Evolutionary conservation across 2,888 invertebrate genomes (phyloP).

Genomic region (Netelia virgata): DNA sequence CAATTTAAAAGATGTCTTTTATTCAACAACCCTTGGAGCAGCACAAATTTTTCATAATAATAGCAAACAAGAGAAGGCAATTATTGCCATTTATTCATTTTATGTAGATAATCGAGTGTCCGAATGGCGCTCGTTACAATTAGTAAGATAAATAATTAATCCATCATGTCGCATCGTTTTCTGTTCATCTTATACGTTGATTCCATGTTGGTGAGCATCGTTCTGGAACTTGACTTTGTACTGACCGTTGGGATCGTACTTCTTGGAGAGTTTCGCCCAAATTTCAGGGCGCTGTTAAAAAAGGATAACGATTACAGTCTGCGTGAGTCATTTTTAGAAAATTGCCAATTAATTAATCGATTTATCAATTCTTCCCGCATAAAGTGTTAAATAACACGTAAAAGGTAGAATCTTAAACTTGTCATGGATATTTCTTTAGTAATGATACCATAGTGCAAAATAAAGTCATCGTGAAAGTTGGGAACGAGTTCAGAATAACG

Average conservation of each 20-base stretch:
- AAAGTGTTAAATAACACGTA: too few relatives aligned
- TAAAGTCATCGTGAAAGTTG: conserved; percentile 57
- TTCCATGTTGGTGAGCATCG: conserved; percentile 83
- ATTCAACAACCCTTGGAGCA: conserved; percentile 45
- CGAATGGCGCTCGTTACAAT: neutral
- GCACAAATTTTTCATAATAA: conserved; percentile 2
- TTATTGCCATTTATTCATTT: neutral
- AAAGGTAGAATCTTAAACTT: neutral
- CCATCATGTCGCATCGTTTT: neutral
- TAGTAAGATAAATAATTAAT: conserved; percentile 5
- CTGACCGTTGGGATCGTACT: conserved; percentile 89
- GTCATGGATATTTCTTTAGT: conserved; percentile 6
- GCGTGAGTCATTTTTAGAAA: neutral
- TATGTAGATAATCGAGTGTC: too few relatives aligned
- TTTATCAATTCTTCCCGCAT: too few relatives aligned
- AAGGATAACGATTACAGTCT: conserved; percentile 38
- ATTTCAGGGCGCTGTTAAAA: conserved; percentile 83
- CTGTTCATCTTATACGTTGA: conserved; percentile 76
- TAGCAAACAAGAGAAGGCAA: conserved; percentile 2
- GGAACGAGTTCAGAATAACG: conserved; percentile 53
- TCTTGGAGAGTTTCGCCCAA: conserved; percentile 89
- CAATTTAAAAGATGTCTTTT: conserved; percentile 30
- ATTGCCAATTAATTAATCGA: neutral
- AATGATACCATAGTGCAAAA: neutral
- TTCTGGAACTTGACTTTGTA: conserved; percentile 89